Evolutionary conservation across 1,140 invertebrate genomes (phyloP).

Genomic region (Trichonephila clavata): DNA sequence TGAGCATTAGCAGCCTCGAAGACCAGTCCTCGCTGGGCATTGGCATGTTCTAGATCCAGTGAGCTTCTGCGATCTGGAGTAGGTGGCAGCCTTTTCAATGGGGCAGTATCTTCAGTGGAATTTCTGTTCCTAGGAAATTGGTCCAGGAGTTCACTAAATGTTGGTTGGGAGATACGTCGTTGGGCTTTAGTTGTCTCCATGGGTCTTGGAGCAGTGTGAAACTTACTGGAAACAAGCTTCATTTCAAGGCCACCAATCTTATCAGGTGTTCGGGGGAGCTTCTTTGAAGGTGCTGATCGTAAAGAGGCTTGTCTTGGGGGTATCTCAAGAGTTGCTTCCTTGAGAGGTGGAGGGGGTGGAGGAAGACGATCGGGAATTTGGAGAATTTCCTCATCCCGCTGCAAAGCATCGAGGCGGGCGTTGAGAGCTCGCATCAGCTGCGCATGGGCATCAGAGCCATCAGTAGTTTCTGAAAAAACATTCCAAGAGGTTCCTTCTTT

Average conservation of each 20-base stretch:
- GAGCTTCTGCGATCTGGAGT: slow-evolving; percentile 65
- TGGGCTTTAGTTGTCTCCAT: slow-evolving; percentile 70
- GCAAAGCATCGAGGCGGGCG: slow-evolving; percentile 64
- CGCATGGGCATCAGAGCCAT: slow-evolving; percentile 61
- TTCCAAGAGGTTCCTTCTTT: slow-evolving; percentile 72
- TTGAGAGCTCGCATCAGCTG: slow-evolving; percentile 74
- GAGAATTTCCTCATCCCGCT: slow-evolving; percentile 14
- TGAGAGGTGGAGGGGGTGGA: slow-evolving; percentile 48
- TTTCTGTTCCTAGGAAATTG: slow-evolving; percentile 61
- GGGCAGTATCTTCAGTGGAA: slow-evolving; percentile 46
- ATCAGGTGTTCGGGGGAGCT: slow-evolving; percentile 64
- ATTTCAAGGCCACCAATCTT: slow-evolving; percentile 48
- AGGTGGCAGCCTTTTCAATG: slow-evolving; percentile 43
- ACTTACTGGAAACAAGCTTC: slow-evolving; percentile 51
- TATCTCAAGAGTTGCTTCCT: background rate
- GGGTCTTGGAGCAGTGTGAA: slow-evolving; percentile 68
- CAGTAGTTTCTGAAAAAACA: slow-evolving; percentile 60
- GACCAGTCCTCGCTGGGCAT: background rate
- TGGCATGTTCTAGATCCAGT: slow-evolving; percentile 53
- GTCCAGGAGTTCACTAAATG: slow-evolving; percentile 69
- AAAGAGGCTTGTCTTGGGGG: slow-evolving; percentile 23
- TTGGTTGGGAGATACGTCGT: slow-evolving; percentile 61
- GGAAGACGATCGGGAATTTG: slow-evolving; percentile 20
- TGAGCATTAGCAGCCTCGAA: slow-evolving; percentile 38
- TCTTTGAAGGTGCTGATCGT: slow-evolving; percentile 58